phyloP scores from a whole-genome alignment of 2,888 invertebrate species.

The Neoitamus cyanurus region DNA sequence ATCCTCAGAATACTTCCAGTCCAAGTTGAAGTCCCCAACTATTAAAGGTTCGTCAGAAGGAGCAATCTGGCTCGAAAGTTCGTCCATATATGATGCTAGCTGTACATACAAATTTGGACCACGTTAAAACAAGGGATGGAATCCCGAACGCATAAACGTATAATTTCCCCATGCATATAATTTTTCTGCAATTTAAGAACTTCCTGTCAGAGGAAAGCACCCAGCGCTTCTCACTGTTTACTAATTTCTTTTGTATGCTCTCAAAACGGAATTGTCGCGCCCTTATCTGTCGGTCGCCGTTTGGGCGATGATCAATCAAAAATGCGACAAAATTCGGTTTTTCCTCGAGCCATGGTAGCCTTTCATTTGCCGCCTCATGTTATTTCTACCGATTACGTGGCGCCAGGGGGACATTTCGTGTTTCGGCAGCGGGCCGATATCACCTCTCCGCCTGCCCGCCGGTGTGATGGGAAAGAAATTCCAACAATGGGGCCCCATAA shows the following conservation, averaged over 20 bases:
- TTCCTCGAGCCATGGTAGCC: neutral
- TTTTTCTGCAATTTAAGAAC: neutral
- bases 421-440: neutral
- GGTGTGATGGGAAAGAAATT: neutral
- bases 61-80: too few relatives aligned
- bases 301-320: conserved; percentile 30
- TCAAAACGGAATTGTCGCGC: neutral
- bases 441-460: neutral
- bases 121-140: too few relatives aligned
- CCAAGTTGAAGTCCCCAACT: too few relatives aligned
- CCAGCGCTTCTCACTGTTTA: neutral
- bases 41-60: too few relatives aligned
- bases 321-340: conserved; percentile 9
- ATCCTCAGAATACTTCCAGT: too few relatives aligned
- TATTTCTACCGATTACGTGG: neutral
- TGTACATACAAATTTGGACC: too few relatives aligned
- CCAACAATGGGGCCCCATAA: neutral
- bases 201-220: neutral
- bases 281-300: conserved; percentile 1
- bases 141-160: too few relatives aligned
- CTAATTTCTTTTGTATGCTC: neutral
- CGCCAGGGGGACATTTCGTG: neutral
- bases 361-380: neutral
- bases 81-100: too few relatives aligned
- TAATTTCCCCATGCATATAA: too few relatives aligned